These are phyloP conservation scores for Stenotaenia linearis DNA, from an alignment of 2,888 invertebrate species.

Conservation along the genomic window DNA sequence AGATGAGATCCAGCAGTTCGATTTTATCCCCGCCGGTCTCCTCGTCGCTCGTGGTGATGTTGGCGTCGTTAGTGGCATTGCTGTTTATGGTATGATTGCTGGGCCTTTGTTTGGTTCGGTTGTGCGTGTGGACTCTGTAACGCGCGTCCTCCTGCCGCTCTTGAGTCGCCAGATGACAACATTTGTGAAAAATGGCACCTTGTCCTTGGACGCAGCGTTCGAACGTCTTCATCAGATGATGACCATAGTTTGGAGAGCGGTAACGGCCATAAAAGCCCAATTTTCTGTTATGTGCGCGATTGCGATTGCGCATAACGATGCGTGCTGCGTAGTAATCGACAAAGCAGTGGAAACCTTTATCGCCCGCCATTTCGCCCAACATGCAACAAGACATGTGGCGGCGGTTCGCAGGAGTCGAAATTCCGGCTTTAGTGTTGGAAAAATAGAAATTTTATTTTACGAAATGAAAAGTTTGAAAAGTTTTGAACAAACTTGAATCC, in stretches of 20 bases:
- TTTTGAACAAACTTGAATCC: background rate
- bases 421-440: background rate
- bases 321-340: slow-evolving; percentile 41
- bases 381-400: slow-evolving; percentile 42
- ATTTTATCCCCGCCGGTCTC: background rate
- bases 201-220: slow-evolving; percentile 41
- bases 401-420: background rate
- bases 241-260: slow-evolving; percentile 39
- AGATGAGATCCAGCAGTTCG: background rate
- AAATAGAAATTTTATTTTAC: too few relatives aligned
- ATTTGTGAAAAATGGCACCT: slow-evolving; percentile 41
- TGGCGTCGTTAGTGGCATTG: background rate
- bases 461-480: too few relatives aligned
- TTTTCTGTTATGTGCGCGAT: slow-evolving; percentile 42
- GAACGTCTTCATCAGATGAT: slow-evolving; percentile 41
- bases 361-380: slow-evolving; percentile 43
- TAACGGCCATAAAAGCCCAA: slow-evolving; percentile 41
- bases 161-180: slow-evolving; percentile 41
- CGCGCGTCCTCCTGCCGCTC: slow-evolving; percentile 9
- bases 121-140: background rate
- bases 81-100: background rate
- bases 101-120: background rate
- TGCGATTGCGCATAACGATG: slow-evolving; percentile 41
- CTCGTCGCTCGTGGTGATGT: background rate
- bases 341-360: slow-evolving; percentile 44